Base-by-base conservation (phyloP, 1,140 invertebrate genomes). In the Grapholita molesta region DNA sequence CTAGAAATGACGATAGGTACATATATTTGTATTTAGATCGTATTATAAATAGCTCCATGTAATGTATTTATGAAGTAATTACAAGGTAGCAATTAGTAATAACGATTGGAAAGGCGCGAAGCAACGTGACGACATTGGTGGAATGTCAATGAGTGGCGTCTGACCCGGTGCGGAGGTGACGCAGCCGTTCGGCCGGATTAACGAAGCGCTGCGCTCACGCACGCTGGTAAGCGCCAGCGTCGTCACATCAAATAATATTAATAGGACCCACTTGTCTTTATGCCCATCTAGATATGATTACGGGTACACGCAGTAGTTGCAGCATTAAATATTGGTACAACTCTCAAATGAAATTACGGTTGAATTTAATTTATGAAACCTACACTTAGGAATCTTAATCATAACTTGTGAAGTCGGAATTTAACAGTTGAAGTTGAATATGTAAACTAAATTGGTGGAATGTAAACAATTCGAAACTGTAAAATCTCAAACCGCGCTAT, bases 141-240 rank as follows among this genome's bases (percentile, higher is more conserved):
- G 77, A 74, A 77, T 78, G 74, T 70, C 72, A 80, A 35, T 70
- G 65, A 64, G 64, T 65, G 69, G 70, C 67, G 53, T 68, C 70
- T 72, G 77, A 81, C 73, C 74, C 70, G 68, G 55, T 69, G 25
- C 30, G 74, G 77, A 80, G 79, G 81, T 80, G 70, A 80, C 69
- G 21, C 28, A 32, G 53, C 30, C 53, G 67, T 53, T 33, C 71
- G 70, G 69, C 68, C 66, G 68, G 65, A 15, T 24, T 67, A 55
- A 55, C 53, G 53, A 25, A 53, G 12, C 52, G 15, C 15, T 18
- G 61, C 28, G 61, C 24, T 28, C 12, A 28, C 61, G 30, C 28
- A 11, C 32, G 33, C 24, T 28, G 24, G 4, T 28, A 28, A 28
- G 12, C 15, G n/a, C 12, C n/a, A 23, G 32, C 15, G 55, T 4